phyloP scores from a whole-genome alignment of 2,113 vertebrate genomes.

The Apistogramma diplotaenia region DNA sequence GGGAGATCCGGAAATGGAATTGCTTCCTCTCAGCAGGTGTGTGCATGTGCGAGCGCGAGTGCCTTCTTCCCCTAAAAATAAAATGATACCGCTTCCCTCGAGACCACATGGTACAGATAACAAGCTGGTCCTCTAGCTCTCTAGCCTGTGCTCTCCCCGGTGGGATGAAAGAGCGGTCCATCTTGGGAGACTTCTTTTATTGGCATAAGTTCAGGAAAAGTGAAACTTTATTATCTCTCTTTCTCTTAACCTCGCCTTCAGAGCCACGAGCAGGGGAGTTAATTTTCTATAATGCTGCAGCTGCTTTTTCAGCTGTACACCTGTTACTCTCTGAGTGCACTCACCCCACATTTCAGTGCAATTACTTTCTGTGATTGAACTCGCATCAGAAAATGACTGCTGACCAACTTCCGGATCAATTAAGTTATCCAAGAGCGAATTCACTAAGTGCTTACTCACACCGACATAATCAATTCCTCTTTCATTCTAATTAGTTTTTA shows the following conservation, averaged over 20 bases:
- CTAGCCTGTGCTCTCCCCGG: not conserved
- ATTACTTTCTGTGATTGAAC: not conserved
- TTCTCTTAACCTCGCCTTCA: not conserved
- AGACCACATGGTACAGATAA: slow-evolving; percentile 50
- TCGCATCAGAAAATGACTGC: not conserved
- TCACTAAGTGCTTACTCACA: not conserved
- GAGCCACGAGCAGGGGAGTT: not conserved
- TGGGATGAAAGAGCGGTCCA: not conserved
- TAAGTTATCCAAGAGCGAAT: not conserved
- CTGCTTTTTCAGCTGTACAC: not conserved
- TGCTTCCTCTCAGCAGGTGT: slow-evolving; percentile 38
- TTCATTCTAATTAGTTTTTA: not conserved
- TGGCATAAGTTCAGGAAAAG: not conserved
- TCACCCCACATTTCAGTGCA: not conserved
- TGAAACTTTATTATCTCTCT: not conserved
- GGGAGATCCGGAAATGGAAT: slow-evolving; percentile 24
- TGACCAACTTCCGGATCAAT: not conserved
- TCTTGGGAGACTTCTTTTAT: slow-evolving; percentile 8
- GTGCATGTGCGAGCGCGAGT: not conserved
- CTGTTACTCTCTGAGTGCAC: not conserved
- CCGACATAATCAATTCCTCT: not conserved
- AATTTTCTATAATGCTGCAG: not conserved
- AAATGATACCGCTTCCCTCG: slow-evolving; percentile 35
- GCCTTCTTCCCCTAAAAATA: slow-evolving; percentile 52
- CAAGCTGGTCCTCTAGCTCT: slow-evolving; percentile 24